Percentiles rank a stretch among this genome's conserved stretches.
phyloP scores from a whole-genome alignment of 2,113 vertebrate genomes.

The Poicephalus gulielmi region DNA sequence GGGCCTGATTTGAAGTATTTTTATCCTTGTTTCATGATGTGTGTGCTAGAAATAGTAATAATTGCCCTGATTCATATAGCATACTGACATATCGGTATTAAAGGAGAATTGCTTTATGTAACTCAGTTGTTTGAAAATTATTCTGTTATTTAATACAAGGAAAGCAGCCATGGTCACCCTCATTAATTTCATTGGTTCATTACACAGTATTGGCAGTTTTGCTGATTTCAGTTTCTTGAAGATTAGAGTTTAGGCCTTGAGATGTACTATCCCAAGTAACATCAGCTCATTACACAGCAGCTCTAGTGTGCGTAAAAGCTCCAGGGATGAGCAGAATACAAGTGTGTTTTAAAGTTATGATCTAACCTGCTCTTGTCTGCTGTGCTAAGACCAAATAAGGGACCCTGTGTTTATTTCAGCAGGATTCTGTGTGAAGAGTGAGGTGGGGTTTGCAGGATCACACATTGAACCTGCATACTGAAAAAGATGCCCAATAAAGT shows the following conservation, averaged over 20 bases:
- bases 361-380: background rate
- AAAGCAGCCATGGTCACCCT: background rate
- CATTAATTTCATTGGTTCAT: background rate
- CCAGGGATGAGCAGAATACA: background rate
- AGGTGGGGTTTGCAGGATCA: background rate
- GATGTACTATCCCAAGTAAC: background rate
- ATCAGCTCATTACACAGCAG: background rate
- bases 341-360: background rate
- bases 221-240: background rate
- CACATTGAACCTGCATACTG: background rate
- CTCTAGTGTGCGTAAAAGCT: background rate
- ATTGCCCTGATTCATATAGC: background rate
- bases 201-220: background rate
- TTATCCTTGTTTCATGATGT: background rate
- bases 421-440: background rate
- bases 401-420: background rate
- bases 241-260: background rate
- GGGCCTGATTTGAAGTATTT: background rate
- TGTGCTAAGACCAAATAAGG: background rate
- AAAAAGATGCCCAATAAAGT: background rate
- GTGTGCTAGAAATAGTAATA: background rate
- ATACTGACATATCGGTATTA: background rate
- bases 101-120: background rate
- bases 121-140: background rate
- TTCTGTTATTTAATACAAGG: background rate